Evolutionary conservation across 2,888 invertebrate species (phyloP).

Genomic region (Drosophila buzzatii): DNA sequence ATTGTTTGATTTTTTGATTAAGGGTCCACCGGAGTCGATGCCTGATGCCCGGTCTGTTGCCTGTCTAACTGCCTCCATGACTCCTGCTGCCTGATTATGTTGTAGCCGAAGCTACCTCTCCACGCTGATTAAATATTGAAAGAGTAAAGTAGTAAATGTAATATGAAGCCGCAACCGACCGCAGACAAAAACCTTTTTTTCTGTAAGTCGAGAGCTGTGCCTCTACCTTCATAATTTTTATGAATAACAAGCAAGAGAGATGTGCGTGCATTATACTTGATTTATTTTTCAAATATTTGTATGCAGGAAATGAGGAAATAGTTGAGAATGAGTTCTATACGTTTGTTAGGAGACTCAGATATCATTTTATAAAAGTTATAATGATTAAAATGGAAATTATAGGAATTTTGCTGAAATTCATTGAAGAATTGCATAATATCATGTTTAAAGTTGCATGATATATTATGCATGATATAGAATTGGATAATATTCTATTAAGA

Average conservation of each 20-base stretch:
- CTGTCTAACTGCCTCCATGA: slow-evolving; percentile 21
- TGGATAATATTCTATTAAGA: too few species aligned
- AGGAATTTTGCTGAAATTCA: too few species aligned
- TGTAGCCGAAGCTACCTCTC: slow-evolving; percentile 29
- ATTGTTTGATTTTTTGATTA: slow-evolving; percentile 83
- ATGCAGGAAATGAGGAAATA: neutral
- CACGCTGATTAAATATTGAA: slow-evolving; percentile 79
- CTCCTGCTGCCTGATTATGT: slow-evolving; percentile 1
- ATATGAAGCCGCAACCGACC: slow-evolving; percentile 54
- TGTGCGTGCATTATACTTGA: neutral
- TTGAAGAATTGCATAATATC: too few species aligned
- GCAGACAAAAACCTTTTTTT: slow-evolving; percentile 3
- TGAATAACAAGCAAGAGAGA: neutral
- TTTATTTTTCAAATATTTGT: neutral
- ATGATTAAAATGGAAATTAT: too few species aligned
- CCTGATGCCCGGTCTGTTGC: slow-evolving; percentile 19
- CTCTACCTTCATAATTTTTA: slow-evolving; percentile 8
- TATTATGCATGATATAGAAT: too few species aligned
- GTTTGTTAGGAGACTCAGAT: too few species aligned
- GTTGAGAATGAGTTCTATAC: too few species aligned
- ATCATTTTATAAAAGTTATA: too few species aligned
- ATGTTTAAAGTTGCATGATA: too few species aligned
- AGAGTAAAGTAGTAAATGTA: slow-evolving; percentile 66
- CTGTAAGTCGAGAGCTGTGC: slow-evolving; percentile 46
- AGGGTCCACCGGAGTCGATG: slow-evolving; percentile 35